Conservation (phyloP, 2,113 vertebrate genomes). For the Toxotes chatareus region DNA sequence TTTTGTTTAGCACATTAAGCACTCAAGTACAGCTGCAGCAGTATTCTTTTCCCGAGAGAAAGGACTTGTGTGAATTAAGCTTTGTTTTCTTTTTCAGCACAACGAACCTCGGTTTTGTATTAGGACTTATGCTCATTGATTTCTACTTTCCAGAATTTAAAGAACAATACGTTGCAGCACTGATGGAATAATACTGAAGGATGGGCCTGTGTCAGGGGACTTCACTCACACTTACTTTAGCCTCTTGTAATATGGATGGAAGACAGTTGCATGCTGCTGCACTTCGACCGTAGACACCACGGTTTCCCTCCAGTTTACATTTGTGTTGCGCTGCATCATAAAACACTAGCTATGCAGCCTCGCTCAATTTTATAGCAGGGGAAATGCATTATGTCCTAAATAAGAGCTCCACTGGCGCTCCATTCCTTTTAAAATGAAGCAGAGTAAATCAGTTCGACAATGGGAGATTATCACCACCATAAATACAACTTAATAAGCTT, state of each 20-base stretch:
- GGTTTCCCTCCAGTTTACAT: constrained; percentile 17
- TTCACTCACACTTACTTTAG: constrained; percentile 13
- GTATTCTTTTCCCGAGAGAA: constrained; percentile 15
- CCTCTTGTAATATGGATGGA: constrained; percentile 32
- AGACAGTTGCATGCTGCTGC: constrained; percentile 34
- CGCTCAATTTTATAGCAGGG: constrained; percentile 28
- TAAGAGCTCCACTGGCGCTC: background rate
- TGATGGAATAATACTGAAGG: constrained; percentile 35
- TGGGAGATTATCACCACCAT: constrained; percentile 53
- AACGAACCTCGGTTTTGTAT: background rate
- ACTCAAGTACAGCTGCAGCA: constrained; percentile 23
- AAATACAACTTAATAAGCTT: constrained; percentile 63
- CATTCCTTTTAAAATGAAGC: constrained; percentile 2
- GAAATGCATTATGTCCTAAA: constrained; percentile 38
- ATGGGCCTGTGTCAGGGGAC: constrained; percentile 18
- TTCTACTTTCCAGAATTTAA: background rate
- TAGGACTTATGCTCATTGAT: constrained; percentile 13
- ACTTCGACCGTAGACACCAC: constrained; percentile 7
- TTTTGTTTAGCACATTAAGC: constrained; percentile 39
- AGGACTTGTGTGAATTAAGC: constrained; percentile 22
- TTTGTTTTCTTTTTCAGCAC: constrained; percentile 30
- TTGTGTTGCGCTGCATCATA: constrained; percentile 21
- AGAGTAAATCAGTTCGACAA: constrained; percentile 37
- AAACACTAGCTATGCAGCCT: constrained; percentile 32
- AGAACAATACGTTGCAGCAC: background rate